A percentile compares a stretch with the other conserved stretches of the same genome.
phyloP scores from a whole-genome alignment of 2,113 vertebrate species.

The Grammomys dolichurus region DNA sequence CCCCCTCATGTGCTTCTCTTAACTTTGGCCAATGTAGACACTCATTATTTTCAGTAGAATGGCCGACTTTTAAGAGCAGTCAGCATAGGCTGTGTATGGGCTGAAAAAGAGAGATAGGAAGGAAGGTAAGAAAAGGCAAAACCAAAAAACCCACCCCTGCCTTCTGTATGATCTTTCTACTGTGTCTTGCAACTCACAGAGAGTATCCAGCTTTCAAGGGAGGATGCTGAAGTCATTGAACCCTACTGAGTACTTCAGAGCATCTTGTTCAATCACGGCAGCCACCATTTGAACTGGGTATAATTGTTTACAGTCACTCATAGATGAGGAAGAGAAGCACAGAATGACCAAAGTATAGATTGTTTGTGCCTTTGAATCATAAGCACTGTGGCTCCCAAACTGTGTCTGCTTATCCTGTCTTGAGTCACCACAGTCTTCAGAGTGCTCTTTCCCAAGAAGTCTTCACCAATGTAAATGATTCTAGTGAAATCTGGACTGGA shows the following conservation, averaged over 20 bases:
- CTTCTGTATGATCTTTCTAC: not conserved
- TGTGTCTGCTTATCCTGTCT: not conserved
- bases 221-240: not conserved
- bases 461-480: not conserved
- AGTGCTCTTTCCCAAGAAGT: too few relatives aligned
- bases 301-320: not conserved
- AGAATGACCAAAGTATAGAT: not conserved
- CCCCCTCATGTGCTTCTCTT: slow-evolving; percentile 28
- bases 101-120: not conserved
- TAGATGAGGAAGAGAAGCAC: not conserved
- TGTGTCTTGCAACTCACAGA: not conserved
- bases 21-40: not conserved
- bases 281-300: not conserved
- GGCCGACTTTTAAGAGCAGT: slow-evolving; percentile 12
- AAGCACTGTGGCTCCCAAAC: not conserved
- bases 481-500: slow-evolving; percentile 5
- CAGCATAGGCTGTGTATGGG: not conserved
- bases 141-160: not conserved
- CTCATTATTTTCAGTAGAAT: slow-evolving; percentile 11
- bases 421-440: not conserved
- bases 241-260: not conserved
- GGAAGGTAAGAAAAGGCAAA: not conserved
- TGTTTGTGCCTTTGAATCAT: not conserved
- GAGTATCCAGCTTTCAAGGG: not conserved
- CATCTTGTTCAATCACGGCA: not conserved